phyloP scores from a whole-genome alignment of 2,888 invertebrate genomes.

The Drosophila diplacantha region DNA sequence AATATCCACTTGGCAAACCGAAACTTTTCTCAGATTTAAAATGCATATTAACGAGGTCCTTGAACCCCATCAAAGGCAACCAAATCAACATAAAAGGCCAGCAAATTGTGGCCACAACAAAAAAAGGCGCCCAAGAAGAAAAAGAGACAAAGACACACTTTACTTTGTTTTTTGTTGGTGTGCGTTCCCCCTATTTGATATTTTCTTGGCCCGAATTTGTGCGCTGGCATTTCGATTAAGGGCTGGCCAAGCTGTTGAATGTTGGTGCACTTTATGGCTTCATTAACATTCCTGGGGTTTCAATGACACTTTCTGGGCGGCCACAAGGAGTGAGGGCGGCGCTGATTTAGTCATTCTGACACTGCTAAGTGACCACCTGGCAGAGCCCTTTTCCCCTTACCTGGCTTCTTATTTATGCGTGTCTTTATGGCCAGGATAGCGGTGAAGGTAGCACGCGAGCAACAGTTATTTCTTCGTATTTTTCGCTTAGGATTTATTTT shows the following conservation, averaged over 20 bases:
- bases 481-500: not conserved
- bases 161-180: slow-evolving; percentile 10
- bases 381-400: slow-evolving; percentile 4
- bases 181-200: not conserved
- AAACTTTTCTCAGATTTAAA: slow-evolving; percentile 13
- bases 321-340: not conserved
- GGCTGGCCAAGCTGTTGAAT: slow-evolving; percentile 45
- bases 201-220: slow-evolving; percentile 19
- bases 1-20: slow-evolving; percentile 8
- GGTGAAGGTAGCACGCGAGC: slow-evolving; percentile 20
- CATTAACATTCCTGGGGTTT: slow-evolving; percentile 64
- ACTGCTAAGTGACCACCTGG: slow-evolving; percentile 31
- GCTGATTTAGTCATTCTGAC: slow-evolving; percentile 40
- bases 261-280: slow-evolving; percentile 63
- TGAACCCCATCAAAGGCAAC: slow-evolving; percentile 25
- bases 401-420: slow-evolving; percentile 46
- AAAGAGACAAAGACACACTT: slow-evolving; percentile 14
- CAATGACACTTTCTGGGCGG: slow-evolving; percentile 38
- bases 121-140: not conserved
- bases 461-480: slow-evolving; percentile 24
- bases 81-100: slow-evolving; percentile 26
- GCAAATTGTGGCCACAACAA: slow-evolving; percentile 14
- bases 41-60: slow-evolving; percentile 5
- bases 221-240: slow-evolving; percentile 47
- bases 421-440: slow-evolving; percentile 43